A percentile compares a stretch with the other conserved stretches of the same genome.
phyloP scores from a whole-genome alignment of 2,888 invertebrate genomes.

The Yponomeuta malinellus region DNA sequence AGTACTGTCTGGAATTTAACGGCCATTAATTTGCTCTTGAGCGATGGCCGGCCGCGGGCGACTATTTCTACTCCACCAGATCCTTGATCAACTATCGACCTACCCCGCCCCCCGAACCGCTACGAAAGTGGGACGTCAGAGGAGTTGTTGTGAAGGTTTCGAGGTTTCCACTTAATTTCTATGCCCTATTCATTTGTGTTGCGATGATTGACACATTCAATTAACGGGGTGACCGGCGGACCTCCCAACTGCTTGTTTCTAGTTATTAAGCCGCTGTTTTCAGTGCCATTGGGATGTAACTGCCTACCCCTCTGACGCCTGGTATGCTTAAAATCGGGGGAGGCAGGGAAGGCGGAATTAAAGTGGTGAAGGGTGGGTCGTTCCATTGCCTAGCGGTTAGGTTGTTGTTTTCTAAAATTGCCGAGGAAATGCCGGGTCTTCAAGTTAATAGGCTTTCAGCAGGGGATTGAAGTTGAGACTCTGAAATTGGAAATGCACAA shows the following conservation, averaged over 20 bases:
- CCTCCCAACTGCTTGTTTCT: slow-evolving; percentile 68
- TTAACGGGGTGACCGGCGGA: slow-evolving; percentile 80
- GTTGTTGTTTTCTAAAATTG: slow-evolving; percentile 71
- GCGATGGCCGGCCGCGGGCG: slow-evolving; percentile 57
- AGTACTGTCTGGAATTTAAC: slow-evolving; percentile 55
- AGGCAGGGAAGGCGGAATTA: slow-evolving; percentile 27
- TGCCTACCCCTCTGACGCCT: background rate
- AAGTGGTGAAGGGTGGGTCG: slow-evolving; percentile 43
- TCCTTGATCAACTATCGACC: slow-evolving; percentile 32
- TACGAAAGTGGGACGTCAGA: slow-evolving; percentile 6
- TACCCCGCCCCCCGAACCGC: slow-evolving; percentile 13
- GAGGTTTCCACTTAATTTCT: slow-evolving; percentile 22
- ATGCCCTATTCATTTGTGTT: slow-evolving; percentile 77
- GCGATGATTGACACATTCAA: slow-evolving; percentile 88
- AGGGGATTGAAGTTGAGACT: slow-evolving; percentile 27
- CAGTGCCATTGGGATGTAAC: slow-evolving; percentile 29
- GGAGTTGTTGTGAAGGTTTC: background rate
- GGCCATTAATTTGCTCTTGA: slow-evolving; percentile 52
- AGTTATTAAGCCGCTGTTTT: slow-evolving; percentile 46
- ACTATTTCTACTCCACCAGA: slow-evolving; percentile 27
- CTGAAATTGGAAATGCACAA: slow-evolving; percentile 7
- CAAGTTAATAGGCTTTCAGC: slow-evolving; percentile 64
- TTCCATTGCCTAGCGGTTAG: slow-evolving; percentile 58
- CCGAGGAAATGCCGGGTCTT: slow-evolving; percentile 59
- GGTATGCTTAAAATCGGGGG: background rate